Evolutionary conservation across 2,113 vertebrate species (phyloP), one percentile per base, ranked within the genome.

Genomic region (Pygathrix nemaeus): DNA sequence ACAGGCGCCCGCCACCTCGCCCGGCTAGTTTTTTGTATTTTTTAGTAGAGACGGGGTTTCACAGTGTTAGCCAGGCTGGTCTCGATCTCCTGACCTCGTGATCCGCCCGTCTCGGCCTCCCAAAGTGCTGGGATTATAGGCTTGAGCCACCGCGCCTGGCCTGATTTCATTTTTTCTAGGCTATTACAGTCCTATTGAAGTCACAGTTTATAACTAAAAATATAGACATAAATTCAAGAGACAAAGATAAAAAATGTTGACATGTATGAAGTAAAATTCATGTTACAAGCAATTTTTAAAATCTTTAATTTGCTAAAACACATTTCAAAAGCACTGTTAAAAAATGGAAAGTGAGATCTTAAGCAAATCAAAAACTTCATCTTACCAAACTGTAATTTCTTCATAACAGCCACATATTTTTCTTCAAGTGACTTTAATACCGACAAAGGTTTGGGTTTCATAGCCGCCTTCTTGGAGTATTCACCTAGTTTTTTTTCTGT

Each of bases 351-450:
- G 85, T 9, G 23, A 96, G 40, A 84, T 32, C 3, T 88, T 68
- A 79, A 75, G 43, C 35, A 93, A 88, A 95, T 25, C 13, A 94
- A 94, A 94, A 89, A 86, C 64, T 89, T 93, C 81, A 97, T 99
- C 99, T 99, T 98, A 99, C 99, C 99, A 92, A 99, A 99, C 94
- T 99, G 99, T 57, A 99, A 99, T 97, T 99, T 99, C 98, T 99
- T 99, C 99, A 99, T 99, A 96, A 99, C 99, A 94, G 99, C 99
- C 23, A 99, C 99, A 83, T 99, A 99, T 97, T 99, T 99, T 97
- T 99, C 99, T 99, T 99, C 99, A 85, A 99, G 98, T 81, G 99
- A 99, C 75, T 99, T 99, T 82, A 99, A 99, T 94, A 99, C 97
- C 96, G 99, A 99, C 96, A 99, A 98, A 40, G 99, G 99, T 96